Conservation (phyloP, 2,113 vertebrate species). For the Vicugna pacos region DNA sequence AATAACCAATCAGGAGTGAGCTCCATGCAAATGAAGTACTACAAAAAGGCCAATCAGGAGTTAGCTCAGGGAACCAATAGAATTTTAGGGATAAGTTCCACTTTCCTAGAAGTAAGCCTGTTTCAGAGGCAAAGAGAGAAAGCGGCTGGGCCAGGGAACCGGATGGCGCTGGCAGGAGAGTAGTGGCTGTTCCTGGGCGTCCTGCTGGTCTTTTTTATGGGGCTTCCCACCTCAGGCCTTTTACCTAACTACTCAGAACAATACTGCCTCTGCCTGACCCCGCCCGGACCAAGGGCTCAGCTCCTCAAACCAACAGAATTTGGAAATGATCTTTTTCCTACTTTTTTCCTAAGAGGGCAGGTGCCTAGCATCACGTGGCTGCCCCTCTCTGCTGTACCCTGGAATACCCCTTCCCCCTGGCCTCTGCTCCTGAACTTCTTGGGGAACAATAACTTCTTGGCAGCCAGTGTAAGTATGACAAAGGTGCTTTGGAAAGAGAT, state of each 20-base stretch:
- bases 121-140: too few relatives aligned
- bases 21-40: too few relatives aligned
- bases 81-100: too few relatives aligned
- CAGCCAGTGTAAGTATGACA: neutral
- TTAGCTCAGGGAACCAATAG: too few relatives aligned
- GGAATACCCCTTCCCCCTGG: neutral
- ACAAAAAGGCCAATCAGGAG: too few relatives aligned
- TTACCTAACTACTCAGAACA: neutral
- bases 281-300: neutral
- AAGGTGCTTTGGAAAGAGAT: neutral
- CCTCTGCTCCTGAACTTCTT: neutral
- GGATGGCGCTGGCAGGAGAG: too few relatives aligned
- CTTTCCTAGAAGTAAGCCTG: too few relatives aligned
- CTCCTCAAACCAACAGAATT: neutral
- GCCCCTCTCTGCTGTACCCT: neutral
- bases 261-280: neutral
- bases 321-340: neutral
- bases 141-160: too few relatives aligned
- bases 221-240: too few relatives aligned
- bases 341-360: neutral
- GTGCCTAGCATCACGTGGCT: neutral
- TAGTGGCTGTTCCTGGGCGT: too few relatives aligned
- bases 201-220: too few relatives aligned
- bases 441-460: neutral
- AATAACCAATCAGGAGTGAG: too few relatives aligned